A percentile compares a stretch with the other conserved stretches of the same genome.
Evolutionary conservation across 2,888 invertebrate species (phyloP).

Genomic region (Myopa testacea): DNA sequence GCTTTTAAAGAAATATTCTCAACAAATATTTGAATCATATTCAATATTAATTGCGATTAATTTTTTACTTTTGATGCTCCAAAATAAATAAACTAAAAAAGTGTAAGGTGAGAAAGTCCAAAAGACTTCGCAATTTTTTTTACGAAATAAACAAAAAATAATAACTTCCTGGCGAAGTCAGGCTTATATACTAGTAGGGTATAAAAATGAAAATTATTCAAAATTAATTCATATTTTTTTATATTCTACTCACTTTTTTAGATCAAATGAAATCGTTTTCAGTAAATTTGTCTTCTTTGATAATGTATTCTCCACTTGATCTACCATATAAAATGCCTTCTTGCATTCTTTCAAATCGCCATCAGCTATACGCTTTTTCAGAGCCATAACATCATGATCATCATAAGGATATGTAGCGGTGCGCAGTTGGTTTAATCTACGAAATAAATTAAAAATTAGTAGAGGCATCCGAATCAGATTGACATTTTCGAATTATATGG

Average conservation of each 20-base stretch:
- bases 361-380: conserved; percentile 70
- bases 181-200: too few relatives aligned
- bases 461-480: neutral
- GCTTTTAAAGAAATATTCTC: too few relatives aligned
- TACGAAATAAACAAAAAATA: too few relatives aligned
- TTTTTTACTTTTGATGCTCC: too few relatives aligned
- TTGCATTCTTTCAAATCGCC: conserved; percentile 65
- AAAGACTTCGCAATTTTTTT: too few relatives aligned
- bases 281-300: conserved; percentile 48
- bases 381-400: conserved; percentile 72
- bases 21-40: too few relatives aligned
- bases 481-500: too few relatives aligned
- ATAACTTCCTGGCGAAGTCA: too few relatives aligned
- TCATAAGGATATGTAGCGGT: conserved; percentile 62
- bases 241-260: conserved; percentile 43
- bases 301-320: conserved; percentile 58
- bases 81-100: too few relatives aligned
- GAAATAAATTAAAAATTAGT: neutral
- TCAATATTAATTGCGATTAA: too few relatives aligned
- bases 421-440: conserved; percentile 51
- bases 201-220: conserved; percentile 11
- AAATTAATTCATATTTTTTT: too few relatives aligned
- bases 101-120: too few relatives aligned
- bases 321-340: conserved; percentile 69
- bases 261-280: conserved; percentile 58